Conservation (phyloP, 2,888 invertebrate species). For the Erebia epiphron region DNA sequence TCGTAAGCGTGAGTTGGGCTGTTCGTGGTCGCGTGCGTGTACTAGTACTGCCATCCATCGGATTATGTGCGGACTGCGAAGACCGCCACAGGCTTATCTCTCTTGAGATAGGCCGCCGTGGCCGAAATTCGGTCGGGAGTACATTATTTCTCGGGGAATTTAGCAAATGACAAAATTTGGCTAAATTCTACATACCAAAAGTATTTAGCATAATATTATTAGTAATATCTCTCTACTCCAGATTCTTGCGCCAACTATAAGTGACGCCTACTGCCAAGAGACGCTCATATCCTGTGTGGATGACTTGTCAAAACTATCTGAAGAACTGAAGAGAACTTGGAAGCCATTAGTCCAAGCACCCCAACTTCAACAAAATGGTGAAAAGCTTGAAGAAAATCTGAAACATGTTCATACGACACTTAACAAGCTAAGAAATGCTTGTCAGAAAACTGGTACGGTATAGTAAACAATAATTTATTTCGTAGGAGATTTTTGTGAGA, state of each 20-base stretch:
- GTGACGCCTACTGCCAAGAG: slow-evolving; percentile 61
- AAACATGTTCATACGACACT: slow-evolving; percentile 26
- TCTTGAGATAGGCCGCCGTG: no score
- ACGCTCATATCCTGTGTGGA: slow-evolving; percentile 56
- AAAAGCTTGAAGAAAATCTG: slow-evolving; percentile 25
- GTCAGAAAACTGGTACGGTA: slow-evolving; percentile 27
- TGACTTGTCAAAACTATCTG: slow-evolving; percentile 17
- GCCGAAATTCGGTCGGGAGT: no score
- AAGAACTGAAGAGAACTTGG: slow-evolving; percentile 24
- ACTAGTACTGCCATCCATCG: no score
- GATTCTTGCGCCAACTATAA: slow-evolving; percentile 52
- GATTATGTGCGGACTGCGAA: no score
- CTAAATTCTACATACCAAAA: background rate
- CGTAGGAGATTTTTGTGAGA: no score
- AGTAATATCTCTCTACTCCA: background rate
- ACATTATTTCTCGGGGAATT: no score
- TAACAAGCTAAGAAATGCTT: slow-evolving; percentile 28
- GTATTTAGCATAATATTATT: background rate
- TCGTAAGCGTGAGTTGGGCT: no score
- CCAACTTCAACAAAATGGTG: background rate
- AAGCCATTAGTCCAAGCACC: slow-evolving; percentile 25
- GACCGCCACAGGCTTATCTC: no score
- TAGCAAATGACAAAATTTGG: no score
- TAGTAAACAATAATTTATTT: background rate
- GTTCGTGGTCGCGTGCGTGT: no score